Evolutionary conservation across 2,113 vertebrate genomes (phyloP), one percentile per base, ranked within the genome.

Genomic region (Lepisosteus osseus): DNA sequence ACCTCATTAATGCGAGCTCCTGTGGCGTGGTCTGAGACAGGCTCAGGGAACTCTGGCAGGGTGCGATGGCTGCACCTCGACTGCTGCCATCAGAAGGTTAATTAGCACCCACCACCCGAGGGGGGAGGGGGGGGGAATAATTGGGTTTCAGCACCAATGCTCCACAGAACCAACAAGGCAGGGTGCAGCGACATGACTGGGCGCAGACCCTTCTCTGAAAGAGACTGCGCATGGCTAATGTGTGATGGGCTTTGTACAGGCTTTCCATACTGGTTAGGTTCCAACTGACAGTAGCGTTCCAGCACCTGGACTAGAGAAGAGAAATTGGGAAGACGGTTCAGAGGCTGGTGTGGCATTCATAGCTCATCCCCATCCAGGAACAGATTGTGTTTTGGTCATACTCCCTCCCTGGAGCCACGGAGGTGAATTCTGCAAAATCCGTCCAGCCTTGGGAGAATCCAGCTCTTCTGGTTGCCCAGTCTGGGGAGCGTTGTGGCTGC

Each of bases 101-200:
- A 87, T 86, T 80, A 83, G 86, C 77, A 13, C n/a, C 63, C 76
- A 80, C 68, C 79, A 76, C 76, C 85, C 81, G 29, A 17, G 15
- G 15, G 15, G 15, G 15, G 15, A n/a, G 15, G 15, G 83, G 85
- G 80, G 83, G 79, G 59, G 78, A 75, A 69, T 81, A 86, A 88
- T 87, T 83, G 78, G 76, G 75, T 84, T 80, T 78, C 77, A 77
- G 84, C 73, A 81, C 80, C 73, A 73, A 84, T 70, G 76, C 75
- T 51, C 47, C 47, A 51, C 47, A 9, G 47, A 29, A 9, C 47
- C 47, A 51, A 51, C 47, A 9, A 51, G 47, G 9, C 47, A 9
- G 9, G 5, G 47, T 51, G 47, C 9, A 9, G 5, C 2, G 5
- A 51, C 47, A 51, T 51, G 5, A 51, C 47, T 6, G 47, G 47